Percentiles rank a stretch among this genome's conserved stretches.
phyloP scores from a whole-genome alignment of 2,113 vertebrate species.

The Callorhinus ursinus region DNA sequence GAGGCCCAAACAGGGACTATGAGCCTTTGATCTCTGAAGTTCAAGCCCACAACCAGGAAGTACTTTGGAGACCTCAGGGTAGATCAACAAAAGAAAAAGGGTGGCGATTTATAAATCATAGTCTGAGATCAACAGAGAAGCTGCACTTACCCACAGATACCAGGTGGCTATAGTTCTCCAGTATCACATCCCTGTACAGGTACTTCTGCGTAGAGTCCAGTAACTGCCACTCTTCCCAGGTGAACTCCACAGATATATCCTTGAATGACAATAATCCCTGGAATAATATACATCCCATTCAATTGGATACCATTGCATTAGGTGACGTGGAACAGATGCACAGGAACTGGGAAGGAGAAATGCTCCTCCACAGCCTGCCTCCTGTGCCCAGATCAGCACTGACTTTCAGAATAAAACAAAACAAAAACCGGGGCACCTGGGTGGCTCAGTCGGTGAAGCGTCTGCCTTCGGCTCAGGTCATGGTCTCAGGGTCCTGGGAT shows the following conservation, averaged over 20 bases:
- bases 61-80: not conserved
- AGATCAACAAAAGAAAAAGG: not conserved
- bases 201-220: slow-evolving; percentile 57
- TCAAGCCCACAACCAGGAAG: not conserved
- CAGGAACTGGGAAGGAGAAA: not conserved
- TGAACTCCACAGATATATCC: slow-evolving; percentile 72
- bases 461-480: too few relatives aligned
- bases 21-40: not conserved
- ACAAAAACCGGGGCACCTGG: not conserved
- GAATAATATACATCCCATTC: slow-evolving; percentile 51
- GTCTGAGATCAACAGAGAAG: not conserved
- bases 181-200: slow-evolving; percentile 67
- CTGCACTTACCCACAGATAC: slow-evolving; percentile 54
- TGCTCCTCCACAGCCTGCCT: not conserved
- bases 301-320: not conserved
- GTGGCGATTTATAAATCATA: not conserved
- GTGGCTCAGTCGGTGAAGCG: too few relatives aligned
- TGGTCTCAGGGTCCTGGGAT: too few relatives aligned
- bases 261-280: slow-evolving; percentile 71
- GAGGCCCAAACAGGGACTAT: not conserved
- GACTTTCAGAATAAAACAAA: not conserved
- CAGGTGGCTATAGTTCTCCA: slow-evolving; percentile 72
- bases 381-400: not conserved
- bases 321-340: not conserved
- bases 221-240: slow-evolving; percentile 72